Conservation (phyloP, 2,113 vertebrate genomes). For the Zosterops hypoxanthus region DNA sequence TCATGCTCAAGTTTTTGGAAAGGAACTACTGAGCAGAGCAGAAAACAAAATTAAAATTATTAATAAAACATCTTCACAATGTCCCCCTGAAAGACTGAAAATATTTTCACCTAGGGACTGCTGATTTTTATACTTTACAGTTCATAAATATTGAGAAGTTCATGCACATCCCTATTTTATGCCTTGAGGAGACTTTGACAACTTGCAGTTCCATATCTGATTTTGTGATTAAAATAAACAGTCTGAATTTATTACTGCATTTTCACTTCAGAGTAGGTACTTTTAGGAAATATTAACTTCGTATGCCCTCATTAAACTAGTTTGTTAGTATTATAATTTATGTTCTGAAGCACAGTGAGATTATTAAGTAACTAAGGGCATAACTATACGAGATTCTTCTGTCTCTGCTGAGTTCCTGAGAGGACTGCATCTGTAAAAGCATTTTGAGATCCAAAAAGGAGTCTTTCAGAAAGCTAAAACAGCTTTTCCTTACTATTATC, state of each 20-base stretch:
- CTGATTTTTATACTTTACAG: background rate
- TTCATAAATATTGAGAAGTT: conserved; percentile 45
- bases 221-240: conserved; percentile 37
- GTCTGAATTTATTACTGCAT: background rate
- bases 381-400: background rate
- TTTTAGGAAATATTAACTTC: conserved; percentile 27
- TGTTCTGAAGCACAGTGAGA: background rate
- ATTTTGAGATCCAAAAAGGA: background rate
- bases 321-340: background rate
- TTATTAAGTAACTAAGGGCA: background rate
- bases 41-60: conserved; percentile 13
- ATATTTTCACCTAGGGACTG: background rate
- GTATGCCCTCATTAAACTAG: conserved; percentile 20
- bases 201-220: background rate
- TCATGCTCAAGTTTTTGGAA: background rate
- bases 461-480: background rate
- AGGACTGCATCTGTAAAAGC: background rate
- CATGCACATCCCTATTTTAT: background rate
- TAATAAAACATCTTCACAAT: conserved; percentile 15
- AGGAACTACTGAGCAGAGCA: background rate
- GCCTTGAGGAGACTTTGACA: conserved; percentile 7
- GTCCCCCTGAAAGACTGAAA: background rate
- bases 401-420: background rate
- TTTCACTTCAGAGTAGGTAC: background rate
- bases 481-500: background rate